These are phyloP conservation scores for Parotocinclus haroldoi DNA, from an alignment of 2,797 vertebrate genomes.

Conservation along the genomic window DNA sequence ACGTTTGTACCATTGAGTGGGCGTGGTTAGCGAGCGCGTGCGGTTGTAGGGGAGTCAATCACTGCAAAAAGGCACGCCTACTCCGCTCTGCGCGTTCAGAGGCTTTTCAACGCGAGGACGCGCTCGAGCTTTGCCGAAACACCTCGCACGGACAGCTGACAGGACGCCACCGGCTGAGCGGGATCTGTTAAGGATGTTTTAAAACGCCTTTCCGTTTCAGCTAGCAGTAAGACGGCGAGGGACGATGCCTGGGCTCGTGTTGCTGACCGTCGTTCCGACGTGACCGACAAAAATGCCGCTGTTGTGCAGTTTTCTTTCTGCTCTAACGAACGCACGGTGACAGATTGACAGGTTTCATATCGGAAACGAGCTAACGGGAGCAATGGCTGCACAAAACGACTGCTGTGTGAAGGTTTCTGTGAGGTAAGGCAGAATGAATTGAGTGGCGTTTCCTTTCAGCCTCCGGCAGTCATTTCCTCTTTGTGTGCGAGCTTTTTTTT, in stretches of 20 bases:
- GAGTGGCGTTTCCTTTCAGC: background rate
- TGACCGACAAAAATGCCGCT: slow-evolving; percentile 43
- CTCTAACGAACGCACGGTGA: slow-evolving; percentile 25
- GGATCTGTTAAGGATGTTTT: slow-evolving; percentile 36
- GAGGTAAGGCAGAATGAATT: slow-evolving; percentile 72
- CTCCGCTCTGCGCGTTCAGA: slow-evolving; percentile 15
- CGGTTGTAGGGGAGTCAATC: slow-evolving; percentile 52
- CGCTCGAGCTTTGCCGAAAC: slow-evolving; percentile 9
- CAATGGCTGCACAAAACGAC: slow-evolving; percentile 84
- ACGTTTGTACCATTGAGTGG: slow-evolving; percentile 17
- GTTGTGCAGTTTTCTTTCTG: slow-evolving; percentile 30
- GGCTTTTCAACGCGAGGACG: background rate
- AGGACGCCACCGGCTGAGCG: slow-evolving; percentile 46
- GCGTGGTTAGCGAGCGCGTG: slow-evolving; percentile 34
- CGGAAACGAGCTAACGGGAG: slow-evolving; percentile 40
- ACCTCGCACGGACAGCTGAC: slow-evolving; percentile 43
- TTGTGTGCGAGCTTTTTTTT: background rate
- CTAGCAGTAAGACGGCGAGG: background rate
- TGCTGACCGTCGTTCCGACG: slow-evolving; percentile 56
- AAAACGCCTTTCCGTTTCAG: background rate
- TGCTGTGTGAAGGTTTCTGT: slow-evolving; percentile 91
- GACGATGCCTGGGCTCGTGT: slow-evolving; percentile 28
- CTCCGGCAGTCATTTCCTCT: slow-evolving; percentile 7
- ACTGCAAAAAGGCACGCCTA: slow-evolving; percentile 43
- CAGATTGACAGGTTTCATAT: slow-evolving; percentile 29